Percentiles rank a stretch among this genome's conserved stretches.
These are phyloP conservation scores for Clunio marinus DNA, from an alignment of 2,888 invertebrate genomes.

Conservation along the genomic window DNA sequence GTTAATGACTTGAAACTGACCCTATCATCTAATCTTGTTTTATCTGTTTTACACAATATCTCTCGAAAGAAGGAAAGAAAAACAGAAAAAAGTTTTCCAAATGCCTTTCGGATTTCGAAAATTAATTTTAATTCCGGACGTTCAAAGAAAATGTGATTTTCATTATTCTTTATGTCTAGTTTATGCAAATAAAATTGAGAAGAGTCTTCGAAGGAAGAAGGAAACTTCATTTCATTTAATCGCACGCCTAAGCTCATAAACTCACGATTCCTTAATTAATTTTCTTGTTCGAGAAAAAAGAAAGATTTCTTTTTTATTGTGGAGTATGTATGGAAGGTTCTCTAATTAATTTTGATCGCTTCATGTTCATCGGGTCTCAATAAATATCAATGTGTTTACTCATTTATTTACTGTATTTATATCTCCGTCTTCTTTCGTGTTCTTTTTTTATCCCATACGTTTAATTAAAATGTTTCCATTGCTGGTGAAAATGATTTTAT, in stretches of 20 bases:
- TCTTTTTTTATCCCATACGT: neutral
- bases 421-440: neutral
- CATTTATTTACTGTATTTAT: neutral
- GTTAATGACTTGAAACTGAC: conserved; percentile 18
- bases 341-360: conserved; percentile 37
- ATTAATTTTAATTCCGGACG: conserved; percentile 8
- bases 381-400: conserved; percentile 32
- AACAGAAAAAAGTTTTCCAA: conserved; percentile 2
- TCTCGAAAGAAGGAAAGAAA: neutral
- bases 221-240: conserved; percentile 34
- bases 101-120: conserved; percentile 2
- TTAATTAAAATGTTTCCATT: conserved; percentile 32
- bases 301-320: conserved; percentile 1
- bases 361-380: conserved; percentile 35
- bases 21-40: conserved; percentile 31
- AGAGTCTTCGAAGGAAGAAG: neutral
- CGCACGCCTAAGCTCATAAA: conserved; percentile 31
- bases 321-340: neutral
- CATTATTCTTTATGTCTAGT: conserved; percentile 22
- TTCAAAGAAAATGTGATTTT: conserved; percentile 12
- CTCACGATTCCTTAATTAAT: conserved; percentile 35
- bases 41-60: conserved; percentile 21
- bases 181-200: conserved; percentile 26
- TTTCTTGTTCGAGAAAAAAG: conserved; percentile 21
- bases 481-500: neutral